A percentile compares a stretch with the other conserved stretches of the same genome.
Evolutionary conservation across 2,113 vertebrate genomes (phyloP).

Genomic region (Pomatostomus ruficeps): DNA sequence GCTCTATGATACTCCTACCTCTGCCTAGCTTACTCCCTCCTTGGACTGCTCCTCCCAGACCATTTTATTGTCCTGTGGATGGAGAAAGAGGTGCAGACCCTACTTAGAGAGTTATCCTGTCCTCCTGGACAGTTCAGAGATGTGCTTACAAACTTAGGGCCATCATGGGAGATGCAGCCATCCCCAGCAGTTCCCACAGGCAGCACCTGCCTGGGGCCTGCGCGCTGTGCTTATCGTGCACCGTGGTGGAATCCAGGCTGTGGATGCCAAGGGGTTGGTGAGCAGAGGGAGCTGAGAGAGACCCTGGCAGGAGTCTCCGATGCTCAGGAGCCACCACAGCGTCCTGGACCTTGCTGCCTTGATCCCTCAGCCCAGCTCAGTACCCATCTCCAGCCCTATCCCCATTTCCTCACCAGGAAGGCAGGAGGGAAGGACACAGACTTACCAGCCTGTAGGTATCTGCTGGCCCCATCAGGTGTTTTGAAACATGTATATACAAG

Average conservation of each 20-base stretch:
- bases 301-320: fast-evolving
- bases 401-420: neutral
- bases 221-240: fast-evolving
- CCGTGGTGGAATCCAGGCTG: fast-evolving
- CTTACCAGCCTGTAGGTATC: neutral
- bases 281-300: neutral
- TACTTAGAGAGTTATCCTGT: neutral
- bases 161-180: fast-evolving
- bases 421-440: neutral
- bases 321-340: neutral
- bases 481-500: neutral
- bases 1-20: neutral
- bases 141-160: neutral
- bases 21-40: neutral
- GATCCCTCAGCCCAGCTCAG: neutral
- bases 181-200: neutral
- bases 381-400: too few species aligned
- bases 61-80: neutral
- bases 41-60: neutral
- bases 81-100: neutral
- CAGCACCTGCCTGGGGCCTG: fast-evolving
- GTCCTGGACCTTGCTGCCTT: neutral
- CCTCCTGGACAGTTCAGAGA: neutral
- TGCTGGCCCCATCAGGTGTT: neutral
- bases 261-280: neutral